These are phyloP conservation scores for Elymnias hypermnestra DNA, from an alignment of 1,140 invertebrate species.

Conservation along the genomic window DNA sequence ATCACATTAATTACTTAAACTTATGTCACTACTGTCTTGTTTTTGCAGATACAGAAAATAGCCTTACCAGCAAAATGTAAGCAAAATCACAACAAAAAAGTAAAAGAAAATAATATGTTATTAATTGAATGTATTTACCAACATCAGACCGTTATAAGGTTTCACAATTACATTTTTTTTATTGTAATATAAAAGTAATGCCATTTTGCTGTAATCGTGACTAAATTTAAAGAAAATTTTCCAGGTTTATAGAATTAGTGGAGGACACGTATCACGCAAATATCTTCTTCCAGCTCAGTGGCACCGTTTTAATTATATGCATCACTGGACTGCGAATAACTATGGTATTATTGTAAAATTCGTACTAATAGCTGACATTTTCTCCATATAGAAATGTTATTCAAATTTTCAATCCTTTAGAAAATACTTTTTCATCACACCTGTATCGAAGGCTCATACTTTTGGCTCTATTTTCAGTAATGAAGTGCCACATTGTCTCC, in stretches of 20 bases:
- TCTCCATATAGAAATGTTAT: no score
- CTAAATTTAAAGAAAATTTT: constrained; percentile 14
- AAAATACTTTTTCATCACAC: constrained; percentile 4
- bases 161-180: not conserved
- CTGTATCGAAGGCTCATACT: no score
- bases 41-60: constrained; percentile 31
- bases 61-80: constrained; percentile 17
- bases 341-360: no score
- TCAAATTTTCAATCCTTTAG: no score
- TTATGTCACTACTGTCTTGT: not conserved
- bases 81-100: constrained; percentile 8
- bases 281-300: constrained; percentile 58
- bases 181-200: not conserved
- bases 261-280: constrained; percentile 51
- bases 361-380: no score
- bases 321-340: constrained; percentile 52
- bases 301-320: constrained; percentile 51
- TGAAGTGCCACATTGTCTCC: no score
- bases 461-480: no score
- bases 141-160: constrained; percentile 47
- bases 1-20: no score
- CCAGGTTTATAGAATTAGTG: constrained; percentile 46
- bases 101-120: constrained; percentile 34
- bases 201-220: no score
- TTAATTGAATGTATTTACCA: constrained; percentile 50